phyloP scores from a whole-genome alignment of 2,797 vertebrate species.

The Anas bernieri region DNA sequence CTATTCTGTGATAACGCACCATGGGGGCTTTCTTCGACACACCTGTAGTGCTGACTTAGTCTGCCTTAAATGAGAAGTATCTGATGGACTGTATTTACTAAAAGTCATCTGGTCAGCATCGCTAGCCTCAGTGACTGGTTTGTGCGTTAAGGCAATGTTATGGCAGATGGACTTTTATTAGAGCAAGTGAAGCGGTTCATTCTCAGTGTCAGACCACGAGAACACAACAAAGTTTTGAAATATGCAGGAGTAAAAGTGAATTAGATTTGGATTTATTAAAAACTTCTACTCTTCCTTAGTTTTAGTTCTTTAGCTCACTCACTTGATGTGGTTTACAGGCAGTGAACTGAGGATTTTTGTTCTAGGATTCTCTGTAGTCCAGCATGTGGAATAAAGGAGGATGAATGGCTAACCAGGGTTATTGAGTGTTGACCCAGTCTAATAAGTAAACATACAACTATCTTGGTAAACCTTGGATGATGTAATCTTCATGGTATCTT shows the following conservation, averaged over 20 bases:
- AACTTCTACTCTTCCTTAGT: neutral
- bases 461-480: constrained; percentile 16
- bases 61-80: neutral
- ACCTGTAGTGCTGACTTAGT: neutral
- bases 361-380: neutral
- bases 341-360: constrained; percentile 24
- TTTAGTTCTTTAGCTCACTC: constrained; percentile 8
- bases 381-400: neutral
- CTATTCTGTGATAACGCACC: neutral
- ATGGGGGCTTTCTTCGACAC: fast-evolving
- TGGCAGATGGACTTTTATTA: neutral
- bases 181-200: neutral
- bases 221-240: neutral
- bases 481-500: neutral
- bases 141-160: neutral
- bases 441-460: constrained; percentile 1
- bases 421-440: neutral
- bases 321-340: neutral
- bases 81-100: neutral
- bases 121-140: neutral
- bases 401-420: neutral
- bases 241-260: neutral
- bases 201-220: neutral
- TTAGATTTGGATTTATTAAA: neutral
- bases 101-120: neutral